phyloP scores from a whole-genome alignment of 2,888 invertebrate species.

The Chrysolina haemoptera region DNA sequence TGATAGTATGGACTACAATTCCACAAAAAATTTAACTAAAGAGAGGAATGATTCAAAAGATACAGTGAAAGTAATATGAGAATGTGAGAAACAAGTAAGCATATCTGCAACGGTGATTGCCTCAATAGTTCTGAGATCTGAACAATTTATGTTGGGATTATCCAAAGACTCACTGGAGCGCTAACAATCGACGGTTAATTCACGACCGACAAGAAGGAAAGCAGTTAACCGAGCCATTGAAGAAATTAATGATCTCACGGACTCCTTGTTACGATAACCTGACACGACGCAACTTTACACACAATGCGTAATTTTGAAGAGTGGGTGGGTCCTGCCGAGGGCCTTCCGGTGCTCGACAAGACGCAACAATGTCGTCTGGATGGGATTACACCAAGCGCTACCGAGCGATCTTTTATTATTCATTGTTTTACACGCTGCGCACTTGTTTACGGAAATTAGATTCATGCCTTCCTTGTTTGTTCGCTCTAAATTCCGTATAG shows the following conservation, averaged over 20 bases:
- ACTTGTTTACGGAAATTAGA: slow-evolving; percentile 51
- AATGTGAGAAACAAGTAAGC: too few species aligned
- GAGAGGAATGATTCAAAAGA: too few species aligned
- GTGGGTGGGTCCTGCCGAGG: slow-evolving; percentile 45
- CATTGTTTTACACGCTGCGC: slow-evolving; percentile 50
- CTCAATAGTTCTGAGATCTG: too few species aligned
- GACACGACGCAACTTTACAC: slow-evolving; percentile 60
- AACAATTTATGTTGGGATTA: too few species aligned
- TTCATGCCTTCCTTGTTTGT: slow-evolving; percentile 49
- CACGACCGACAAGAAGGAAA: background rate
- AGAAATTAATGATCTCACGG: slow-evolving; percentile 13
- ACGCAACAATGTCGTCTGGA: slow-evolving; percentile 43
- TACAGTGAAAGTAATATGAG: too few species aligned
- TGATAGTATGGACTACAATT: too few species aligned
- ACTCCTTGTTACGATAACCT: background rate
- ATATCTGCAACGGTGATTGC: too few species aligned
- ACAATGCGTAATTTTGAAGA: slow-evolving; percentile 63
- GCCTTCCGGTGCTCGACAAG: slow-evolving; percentile 43
- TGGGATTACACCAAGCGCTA: slow-evolving; percentile 41
- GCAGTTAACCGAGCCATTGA: slow-evolving; percentile 17
- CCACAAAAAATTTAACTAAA: too few species aligned
- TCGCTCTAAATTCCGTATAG: slow-evolving; percentile 16
- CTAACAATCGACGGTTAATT: background rate
- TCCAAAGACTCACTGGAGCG: background rate
- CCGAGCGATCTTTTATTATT: slow-evolving; percentile 51